phyloP scores from a whole-genome alignment of 2,888 invertebrate genomes.

The Lacanobia wlatinum region DNA sequence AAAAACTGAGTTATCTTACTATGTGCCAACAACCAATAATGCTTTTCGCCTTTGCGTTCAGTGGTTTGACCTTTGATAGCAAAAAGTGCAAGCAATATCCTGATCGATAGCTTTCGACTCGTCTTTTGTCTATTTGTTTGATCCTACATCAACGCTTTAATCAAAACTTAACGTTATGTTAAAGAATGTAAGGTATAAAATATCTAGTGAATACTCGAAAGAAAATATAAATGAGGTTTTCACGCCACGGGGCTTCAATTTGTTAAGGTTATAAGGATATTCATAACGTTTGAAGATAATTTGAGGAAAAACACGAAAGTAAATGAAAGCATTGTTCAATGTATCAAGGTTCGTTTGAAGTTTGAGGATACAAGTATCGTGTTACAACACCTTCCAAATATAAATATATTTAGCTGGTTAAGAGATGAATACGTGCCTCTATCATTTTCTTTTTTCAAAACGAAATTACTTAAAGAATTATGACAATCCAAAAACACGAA shows the following conservation, averaged over 20 bases:
- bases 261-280: conserved; percentile 1
- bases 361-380: no score
- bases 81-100: no score
- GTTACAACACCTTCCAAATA: background rate
- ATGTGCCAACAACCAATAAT: no score
- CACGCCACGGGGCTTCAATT: background rate
- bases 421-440: no score
- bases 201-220: background rate
- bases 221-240: conserved; percentile 2
- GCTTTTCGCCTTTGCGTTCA: no score
- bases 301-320: background rate
- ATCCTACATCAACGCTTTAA: background rate
- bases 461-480: no score
- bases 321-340: conserved; percentile 2
- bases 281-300: conserved; percentile 15
- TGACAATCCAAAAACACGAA: no score
- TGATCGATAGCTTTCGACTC: background rate
- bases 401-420: no score
- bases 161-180: background rate
- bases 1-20: no score
- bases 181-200: background rate
- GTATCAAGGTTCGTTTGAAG: background rate
- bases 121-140: background rate
- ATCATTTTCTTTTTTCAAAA: no score
- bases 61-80: no score